Base-by-base conservation (phyloP, 2,888 invertebrate species). In the Bugulina stolonifera region DNA sequence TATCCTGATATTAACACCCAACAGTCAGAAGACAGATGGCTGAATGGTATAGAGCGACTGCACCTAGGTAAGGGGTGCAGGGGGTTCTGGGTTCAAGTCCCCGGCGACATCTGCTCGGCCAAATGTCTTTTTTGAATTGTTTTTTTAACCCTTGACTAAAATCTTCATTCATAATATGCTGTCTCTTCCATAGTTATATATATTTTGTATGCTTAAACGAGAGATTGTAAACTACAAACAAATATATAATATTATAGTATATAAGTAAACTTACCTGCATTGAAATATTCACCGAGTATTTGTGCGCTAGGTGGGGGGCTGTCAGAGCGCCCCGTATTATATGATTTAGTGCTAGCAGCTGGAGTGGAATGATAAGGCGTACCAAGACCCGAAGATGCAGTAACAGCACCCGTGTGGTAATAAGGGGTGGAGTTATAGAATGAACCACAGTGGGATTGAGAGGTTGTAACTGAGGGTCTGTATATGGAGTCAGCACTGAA, bases 241-340 rank as follows among this genome's bases (percentile, higher is more conserved):
- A n/a, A n/a, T n/a, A 22, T 22, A 52, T 10, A 14, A 52, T 52
- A 52, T 52, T 52, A 22, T 52, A 52, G 10, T 14, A 14, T 52
- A 52, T 52, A 52, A 52, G 10, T 14, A n/a, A n/a, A n/a, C 57
- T 57, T 14, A 64, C 64, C 64, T 3, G 86, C 86, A 77, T 86
- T 86, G 78, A 97, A 90, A 84, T 96, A 97, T 85, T 97, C 96
- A 76, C 93, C 93, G 81, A 97, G 90, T 79, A 96, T 95, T 22
- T 94, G 94, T 0, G 93, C 91, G 90, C 79, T 93, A 72, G 92
- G 92, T 71, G 90, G 85, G 2, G 85, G 85, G n/a, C 82, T 82
- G 29, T 64, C 64, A 14, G 64, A 64, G 3, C 64, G 64, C n/a
- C 64, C 64, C 29, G 64, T 64, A 64, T 64, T 64, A 32, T 64